Evolutionary conservation across 1,140 invertebrate species (phyloP).

Genomic region (Drosophila nigrodunni): DNA sequence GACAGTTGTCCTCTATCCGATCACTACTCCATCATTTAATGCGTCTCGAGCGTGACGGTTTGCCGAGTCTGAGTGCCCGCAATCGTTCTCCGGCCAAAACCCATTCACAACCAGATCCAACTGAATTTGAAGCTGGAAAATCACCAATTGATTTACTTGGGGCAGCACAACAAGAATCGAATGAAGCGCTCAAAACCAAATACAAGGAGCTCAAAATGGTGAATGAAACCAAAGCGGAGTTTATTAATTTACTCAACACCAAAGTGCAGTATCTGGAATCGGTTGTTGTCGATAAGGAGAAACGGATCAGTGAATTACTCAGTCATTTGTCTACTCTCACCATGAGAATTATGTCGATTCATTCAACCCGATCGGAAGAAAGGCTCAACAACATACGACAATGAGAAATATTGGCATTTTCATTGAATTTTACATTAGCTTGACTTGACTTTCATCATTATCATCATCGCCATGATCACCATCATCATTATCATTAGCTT

Average conservation of each 20-base stretch:
- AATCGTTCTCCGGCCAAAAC: slow-evolving; percentile 31
- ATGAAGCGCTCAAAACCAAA: background rate
- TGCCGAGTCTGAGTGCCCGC: slow-evolving; percentile 38
- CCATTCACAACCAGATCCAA: background rate
- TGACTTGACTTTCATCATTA: background rate
- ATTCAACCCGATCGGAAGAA: background rate
- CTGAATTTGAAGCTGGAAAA: background rate
- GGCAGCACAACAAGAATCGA: too few relatives aligned
- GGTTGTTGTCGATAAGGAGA: slow-evolving; percentile 86
- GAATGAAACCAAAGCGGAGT: slow-evolving; percentile 6
- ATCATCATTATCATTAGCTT: background rate
- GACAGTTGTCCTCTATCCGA: slow-evolving; percentile 87
- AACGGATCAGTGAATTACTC: slow-evolving; percentile 86
- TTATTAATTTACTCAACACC: slow-evolving; percentile 39
- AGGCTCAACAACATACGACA: background rate
- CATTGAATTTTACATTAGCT: background rate
- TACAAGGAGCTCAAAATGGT: slow-evolving; percentile 7
- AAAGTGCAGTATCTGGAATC: slow-evolving; percentile 85
- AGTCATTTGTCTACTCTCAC: slow-evolving; percentile 58
- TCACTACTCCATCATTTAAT: slow-evolving; percentile 86
- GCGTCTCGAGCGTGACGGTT: slow-evolving; percentile 65
- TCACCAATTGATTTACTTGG: background rate
- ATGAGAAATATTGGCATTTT: background rate
- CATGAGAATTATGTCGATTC: slow-evolving; percentile 53
- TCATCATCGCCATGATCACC: background rate